These are phyloP conservation scores for Eleutherodactylus coqui DNA, from an alignment of 2,797 vertebrate genomes.

Conservation along the genomic window DNA sequence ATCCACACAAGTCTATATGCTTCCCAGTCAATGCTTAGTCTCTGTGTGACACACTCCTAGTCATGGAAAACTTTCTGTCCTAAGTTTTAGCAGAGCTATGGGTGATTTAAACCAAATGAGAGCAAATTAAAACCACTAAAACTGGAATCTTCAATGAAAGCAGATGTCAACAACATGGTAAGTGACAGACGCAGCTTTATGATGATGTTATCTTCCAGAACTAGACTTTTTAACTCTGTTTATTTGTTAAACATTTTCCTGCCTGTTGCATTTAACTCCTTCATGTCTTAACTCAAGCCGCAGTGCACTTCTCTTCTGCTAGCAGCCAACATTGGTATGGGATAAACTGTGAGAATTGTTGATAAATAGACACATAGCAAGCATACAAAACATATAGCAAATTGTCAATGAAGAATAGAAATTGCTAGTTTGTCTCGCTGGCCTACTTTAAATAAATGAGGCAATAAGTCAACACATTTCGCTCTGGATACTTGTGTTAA, in stretches of 20 bases:
- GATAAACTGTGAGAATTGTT: not conserved
- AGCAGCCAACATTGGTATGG: not conserved
- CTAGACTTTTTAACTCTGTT: conserved; percentile 30
- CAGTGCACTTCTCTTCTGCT: not conserved
- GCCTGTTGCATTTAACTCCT: conserved; percentile 43
- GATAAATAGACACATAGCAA: not conserved
- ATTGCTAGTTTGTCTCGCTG: not conserved
- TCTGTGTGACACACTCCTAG: conserved; percentile 46
- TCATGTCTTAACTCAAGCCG: not conserved
- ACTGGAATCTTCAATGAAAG: conserved; percentile 47
- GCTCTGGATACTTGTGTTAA: not conserved
- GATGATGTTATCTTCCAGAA: conserved; percentile 43
- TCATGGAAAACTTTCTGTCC: conserved; percentile 52
- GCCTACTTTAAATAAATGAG: not conserved
- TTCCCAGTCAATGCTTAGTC: conserved; percentile 11
- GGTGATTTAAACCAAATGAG: conserved; percentile 61
- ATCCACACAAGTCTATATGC: conserved; percentile 33
- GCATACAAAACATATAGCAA: not conserved
- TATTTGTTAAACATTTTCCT: conserved; percentile 36
- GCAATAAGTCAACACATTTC: not conserved
- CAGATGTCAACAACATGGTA: conserved; percentile 62
- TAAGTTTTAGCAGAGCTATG: conserved; percentile 33
- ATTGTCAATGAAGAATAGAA: not conserved
- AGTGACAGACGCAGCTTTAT: conserved; percentile 43
- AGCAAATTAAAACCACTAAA: conserved; percentile 57